Base-by-base conservation (phyloP, 2,113 vertebrate genomes). In the Paracanthobrama guichenoti region DNA sequence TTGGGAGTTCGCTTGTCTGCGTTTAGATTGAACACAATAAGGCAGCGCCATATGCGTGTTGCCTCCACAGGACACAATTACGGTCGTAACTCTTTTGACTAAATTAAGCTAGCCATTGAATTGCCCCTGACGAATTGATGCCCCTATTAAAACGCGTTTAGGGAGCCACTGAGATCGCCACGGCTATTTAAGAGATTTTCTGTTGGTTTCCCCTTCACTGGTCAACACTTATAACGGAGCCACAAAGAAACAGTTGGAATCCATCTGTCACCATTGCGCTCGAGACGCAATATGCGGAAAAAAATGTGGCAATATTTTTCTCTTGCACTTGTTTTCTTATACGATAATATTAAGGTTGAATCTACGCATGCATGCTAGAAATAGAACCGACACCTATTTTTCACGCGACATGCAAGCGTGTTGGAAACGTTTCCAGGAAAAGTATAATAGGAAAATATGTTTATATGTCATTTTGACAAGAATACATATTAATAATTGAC, bases 1-100 rank as follows among this genome's bases (percentile, higher is more conserved):
- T 96, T 96, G 93, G 94, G 95, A 94, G 95, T 95, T 96, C 95
- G 94, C 93, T 92, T 88, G 92, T 93, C 93, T 92, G 89, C 89
- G 93, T 90, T 95, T 96, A 96, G 97, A 94, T 95, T 94, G 95
- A 94, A 95, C 96, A 96, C 96, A 98, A 98, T 97, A 95, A 96
- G 94, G 92, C 94, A 93, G 95, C 96, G 92, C 96, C 96, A 94
- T 96, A 96, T 96, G 96, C 94, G 53, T 22, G 53, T 55, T 18
- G 53, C 53, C 53, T 22, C 53, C 18, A 55, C 53, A 8, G 53
- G 53, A 55, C 18, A 55, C 6, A 20, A 8, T 53, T 18, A 53
- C 7, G 2, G 18, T 55, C 53, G 53, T 55, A 55, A 95, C 95
- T 96, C 95, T 95, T 92, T 95, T 92, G 92, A 95, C 95, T 95